Conservation (phyloP, 2,888 invertebrate species). For the Chorisops tibialis region DNA sequence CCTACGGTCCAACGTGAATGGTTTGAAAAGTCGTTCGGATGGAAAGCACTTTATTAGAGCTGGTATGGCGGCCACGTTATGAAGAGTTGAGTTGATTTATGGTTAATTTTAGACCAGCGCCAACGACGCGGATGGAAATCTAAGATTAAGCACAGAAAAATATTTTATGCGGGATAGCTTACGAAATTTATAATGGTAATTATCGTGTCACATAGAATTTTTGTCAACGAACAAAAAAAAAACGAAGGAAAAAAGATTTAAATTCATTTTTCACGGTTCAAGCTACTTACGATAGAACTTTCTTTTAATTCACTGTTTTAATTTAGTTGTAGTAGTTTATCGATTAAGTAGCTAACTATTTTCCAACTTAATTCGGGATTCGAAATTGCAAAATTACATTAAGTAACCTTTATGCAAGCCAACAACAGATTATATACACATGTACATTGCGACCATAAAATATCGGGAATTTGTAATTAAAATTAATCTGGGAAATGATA, state of each 20-base stretch:
- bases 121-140: background rate
- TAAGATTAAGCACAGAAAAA: background rate
- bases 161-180: background rate
- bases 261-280: no score
- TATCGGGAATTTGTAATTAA: no score
- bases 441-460: no score
- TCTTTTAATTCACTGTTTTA: no score
- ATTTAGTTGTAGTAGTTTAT: no score
- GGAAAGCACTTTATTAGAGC: conserved; percentile 30
- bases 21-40: conserved; percentile 22
- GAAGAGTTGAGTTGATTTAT: conserved; percentile 22
- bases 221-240: background rate
- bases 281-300: no score
- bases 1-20: conserved; percentile 12
- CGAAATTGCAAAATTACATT: no score
- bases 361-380: no score
- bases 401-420: no score
- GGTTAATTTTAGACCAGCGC: conserved; percentile 13
- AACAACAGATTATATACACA: no score
- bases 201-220: background rate
- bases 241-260: background rate
- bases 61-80: conserved; percentile 13
- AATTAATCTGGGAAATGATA: no score
- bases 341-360: no score
- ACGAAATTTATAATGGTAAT: conserved; percentile 17